Conservation (phyloP, 2,888 invertebrate genomes). For the Sphaerophoria taeniata region DNA sequence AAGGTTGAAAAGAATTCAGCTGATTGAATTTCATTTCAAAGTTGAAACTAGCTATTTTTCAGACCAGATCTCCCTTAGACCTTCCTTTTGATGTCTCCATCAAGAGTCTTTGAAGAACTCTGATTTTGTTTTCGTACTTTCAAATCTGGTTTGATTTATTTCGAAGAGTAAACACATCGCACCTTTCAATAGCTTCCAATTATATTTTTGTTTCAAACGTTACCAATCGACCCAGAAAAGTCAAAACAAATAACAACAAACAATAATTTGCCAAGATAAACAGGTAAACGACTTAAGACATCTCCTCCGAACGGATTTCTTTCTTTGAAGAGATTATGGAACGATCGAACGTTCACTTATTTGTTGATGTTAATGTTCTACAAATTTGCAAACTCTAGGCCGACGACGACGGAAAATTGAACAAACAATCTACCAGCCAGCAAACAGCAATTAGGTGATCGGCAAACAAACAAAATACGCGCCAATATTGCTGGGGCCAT, state of each 20-base stretch:
- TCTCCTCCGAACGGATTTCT: slow-evolving; percentile 26
- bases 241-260: slow-evolving; percentile 28
- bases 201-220: slow-evolving; percentile 19
- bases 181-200: too few relatives aligned
- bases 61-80: too few relatives aligned
- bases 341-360: not conserved
- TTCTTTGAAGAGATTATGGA: not conserved
- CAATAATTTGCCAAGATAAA: slow-evolving; percentile 29
- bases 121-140: too few relatives aligned
- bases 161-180: too few relatives aligned
- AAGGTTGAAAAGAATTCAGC: too few relatives aligned
- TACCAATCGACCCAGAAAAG: slow-evolving; percentile 36
- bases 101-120: too few relatives aligned
- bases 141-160: too few relatives aligned
- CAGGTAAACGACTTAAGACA: slow-evolving; percentile 13
- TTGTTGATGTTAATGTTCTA: not conserved
- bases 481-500: not conserved
- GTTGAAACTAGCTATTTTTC: too few relatives aligned
- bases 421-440: not conserved
- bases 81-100: too few relatives aligned
- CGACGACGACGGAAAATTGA: too few relatives aligned
- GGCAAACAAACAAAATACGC: slow-evolving; percentile 21
- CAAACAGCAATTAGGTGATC: slow-evolving; percentile 32
- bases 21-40: too few relatives aligned
- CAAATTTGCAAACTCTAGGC: slow-evolving; percentile 24